Evolutionary conservation across 2,113 vertebrate genomes (phyloP).

Genomic region (Colistium nudipinnis): DNA sequence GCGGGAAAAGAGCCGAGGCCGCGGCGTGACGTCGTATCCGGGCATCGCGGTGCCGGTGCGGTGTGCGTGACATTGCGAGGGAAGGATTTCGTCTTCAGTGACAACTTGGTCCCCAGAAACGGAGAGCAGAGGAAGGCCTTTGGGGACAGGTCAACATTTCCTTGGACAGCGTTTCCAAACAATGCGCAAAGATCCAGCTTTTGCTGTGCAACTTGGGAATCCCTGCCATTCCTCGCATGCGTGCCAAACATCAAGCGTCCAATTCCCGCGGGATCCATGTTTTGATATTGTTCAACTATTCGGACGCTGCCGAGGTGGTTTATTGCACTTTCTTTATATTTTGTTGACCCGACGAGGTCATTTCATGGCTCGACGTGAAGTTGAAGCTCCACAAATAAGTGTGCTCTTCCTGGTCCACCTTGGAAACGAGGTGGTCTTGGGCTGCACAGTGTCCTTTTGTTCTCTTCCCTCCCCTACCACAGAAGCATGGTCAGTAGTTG

Average conservation of each 20-base stretch:
- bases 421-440: constrained; percentile 21
- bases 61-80: too few species aligned
- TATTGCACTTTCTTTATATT: not conserved
- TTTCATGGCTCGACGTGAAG: constrained; percentile 7
- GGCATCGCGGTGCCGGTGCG: too few species aligned
- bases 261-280: too few species aligned
- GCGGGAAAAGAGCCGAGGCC: constrained; percentile 11
- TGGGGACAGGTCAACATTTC: not conserved
- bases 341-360: not conserved
- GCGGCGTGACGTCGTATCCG: constrained; percentile 31
- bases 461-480: constrained; percentile 59
- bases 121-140: not conserved
- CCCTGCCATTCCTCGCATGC: not conserved
- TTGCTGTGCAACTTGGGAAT: not conserved
- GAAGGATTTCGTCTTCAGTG: too few species aligned
- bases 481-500: constrained; percentile 69
- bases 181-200: not conserved
- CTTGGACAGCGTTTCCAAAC: not conserved
- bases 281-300: too few species aligned
- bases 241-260: constrained; percentile 2
- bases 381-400: not conserved
- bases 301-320: too few species aligned
- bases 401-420: constrained; percentile 45
- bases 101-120: not conserved
- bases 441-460: constrained; percentile 53